A percentile compares a stretch with the other conserved stretches of the same genome.
Evolutionary conservation across 2,797 vertebrate genomes (phyloP).

Genomic region (Pitangus sulphuratus): DNA sequence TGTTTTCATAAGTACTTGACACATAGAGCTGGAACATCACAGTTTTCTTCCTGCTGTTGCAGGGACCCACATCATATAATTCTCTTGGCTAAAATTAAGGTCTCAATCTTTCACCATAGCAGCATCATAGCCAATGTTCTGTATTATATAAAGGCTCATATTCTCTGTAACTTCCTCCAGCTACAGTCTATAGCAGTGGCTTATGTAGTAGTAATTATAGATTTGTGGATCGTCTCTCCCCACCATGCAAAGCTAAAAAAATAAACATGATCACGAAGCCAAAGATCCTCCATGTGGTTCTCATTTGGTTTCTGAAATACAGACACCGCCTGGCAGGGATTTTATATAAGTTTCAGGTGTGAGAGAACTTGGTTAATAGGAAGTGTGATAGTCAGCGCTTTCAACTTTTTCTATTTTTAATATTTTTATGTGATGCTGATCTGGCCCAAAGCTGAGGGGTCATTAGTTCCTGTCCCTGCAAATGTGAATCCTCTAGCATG

Average conservation of each 20-base stretch:
- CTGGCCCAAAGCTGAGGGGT: neutral
- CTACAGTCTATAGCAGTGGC: neutral
- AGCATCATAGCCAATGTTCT: neutral
- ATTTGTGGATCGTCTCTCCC: neutral
- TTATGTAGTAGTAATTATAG: neutral
- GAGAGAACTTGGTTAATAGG: neutral
- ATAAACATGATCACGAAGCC: neutral
- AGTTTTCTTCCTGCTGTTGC: neutral
- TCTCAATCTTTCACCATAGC: neutral
- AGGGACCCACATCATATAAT: neutral
- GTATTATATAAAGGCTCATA: neutral
- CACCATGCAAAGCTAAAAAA: neutral
- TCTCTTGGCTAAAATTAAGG: neutral
- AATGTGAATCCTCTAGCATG: neutral
- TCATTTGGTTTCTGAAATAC: slow-evolving; percentile 7
- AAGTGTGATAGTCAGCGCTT: neutral
- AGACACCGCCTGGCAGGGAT: neutral
- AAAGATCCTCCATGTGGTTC: neutral
- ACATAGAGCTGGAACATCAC: neutral
- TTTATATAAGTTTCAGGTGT: slow-evolving; percentile 16
- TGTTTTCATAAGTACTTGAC: slow-evolving; percentile 21
- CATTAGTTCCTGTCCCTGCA: neutral
- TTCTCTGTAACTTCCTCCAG: neutral
- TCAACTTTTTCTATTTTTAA: neutral
- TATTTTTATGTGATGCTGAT: neutral